Conservation (phyloP, 2,797 vertebrate genomes). For the Pyrocephalus nanus region DNA sequence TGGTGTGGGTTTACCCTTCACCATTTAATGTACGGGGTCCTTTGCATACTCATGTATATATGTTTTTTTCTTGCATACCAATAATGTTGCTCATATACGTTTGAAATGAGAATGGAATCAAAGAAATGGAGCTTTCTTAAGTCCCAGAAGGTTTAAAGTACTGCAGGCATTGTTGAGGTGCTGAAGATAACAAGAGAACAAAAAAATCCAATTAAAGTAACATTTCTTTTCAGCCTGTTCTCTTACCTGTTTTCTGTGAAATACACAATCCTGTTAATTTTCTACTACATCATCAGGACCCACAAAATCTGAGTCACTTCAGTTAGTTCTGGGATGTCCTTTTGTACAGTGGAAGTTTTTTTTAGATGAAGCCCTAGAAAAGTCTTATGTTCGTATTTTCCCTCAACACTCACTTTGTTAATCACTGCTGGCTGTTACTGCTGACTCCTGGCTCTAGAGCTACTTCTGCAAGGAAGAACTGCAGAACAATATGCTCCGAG, state of each 20-base stretch:
- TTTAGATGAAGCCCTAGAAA: background rate
- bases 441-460: background rate
- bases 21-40: background rate
- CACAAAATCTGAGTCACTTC: background rate
- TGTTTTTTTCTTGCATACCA: background rate
- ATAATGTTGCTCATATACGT: constrained; percentile 25
- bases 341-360: background rate
- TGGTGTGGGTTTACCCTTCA: background rate
- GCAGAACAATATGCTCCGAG: accelerated
- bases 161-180: constrained; percentile 40
- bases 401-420: background rate
- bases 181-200: constrained; percentile 61
- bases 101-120: constrained; percentile 64
- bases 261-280: constrained; percentile 29
- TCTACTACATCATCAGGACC: background rate
- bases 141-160: constrained; percentile 29
- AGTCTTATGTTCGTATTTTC: background rate
- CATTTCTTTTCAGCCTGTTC: constrained; percentile 28
- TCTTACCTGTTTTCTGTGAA: constrained; percentile 39
- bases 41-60: background rate
- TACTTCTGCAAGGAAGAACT: background rate
- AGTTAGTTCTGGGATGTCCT: background rate
- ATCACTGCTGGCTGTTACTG: background rate
- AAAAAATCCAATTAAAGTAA: constrained; percentile 71
- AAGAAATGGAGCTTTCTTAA: constrained; percentile 29